A percentile compares a stretch with the other conserved stretches of the same genome.
Conservation (phyloP, 2,113 vertebrate species). For the Brienomyrus longianalis region DNA sequence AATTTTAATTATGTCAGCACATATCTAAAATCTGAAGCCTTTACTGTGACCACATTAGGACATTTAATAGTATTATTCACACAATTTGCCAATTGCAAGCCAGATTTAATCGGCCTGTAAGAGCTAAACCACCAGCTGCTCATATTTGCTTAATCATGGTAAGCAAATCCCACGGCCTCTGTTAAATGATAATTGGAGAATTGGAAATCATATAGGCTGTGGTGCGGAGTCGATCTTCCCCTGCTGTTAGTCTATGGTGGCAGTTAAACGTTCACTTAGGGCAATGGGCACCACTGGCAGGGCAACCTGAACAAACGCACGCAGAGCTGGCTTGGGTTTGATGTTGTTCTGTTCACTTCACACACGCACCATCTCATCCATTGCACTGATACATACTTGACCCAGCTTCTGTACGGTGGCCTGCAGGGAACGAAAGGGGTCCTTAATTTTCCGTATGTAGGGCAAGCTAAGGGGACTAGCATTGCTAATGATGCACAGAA, state of each 20-base stretch:
- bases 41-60: background rate
- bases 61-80: slow-evolving; percentile 13
- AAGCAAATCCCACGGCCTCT: background rate
- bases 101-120: slow-evolving; percentile 5
- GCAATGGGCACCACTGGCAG: background rate
- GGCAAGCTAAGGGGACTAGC: background rate
- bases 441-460: background rate
- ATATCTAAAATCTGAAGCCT: background rate
- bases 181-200: background rate
- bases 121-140: background rate
- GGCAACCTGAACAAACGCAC: background rate
- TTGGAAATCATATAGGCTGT: background rate
- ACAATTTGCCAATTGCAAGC: slow-evolving; percentile 1
- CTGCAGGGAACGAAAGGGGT: background rate
- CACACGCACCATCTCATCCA: background rate
- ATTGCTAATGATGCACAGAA: background rate
- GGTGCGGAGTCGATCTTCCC: background rate
- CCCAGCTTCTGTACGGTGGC: background rate
- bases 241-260: background rate
- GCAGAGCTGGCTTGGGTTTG: background rate
- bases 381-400: background rate
- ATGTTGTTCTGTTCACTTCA: background rate
- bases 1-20: background rate
- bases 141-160: slow-evolving; percentile 5
- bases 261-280: background rate